These are phyloP conservation scores for Sebastes elongatus DNA, from an alignment of 2,797 vertebrate genomes.

Conservation along the genomic window DNA sequence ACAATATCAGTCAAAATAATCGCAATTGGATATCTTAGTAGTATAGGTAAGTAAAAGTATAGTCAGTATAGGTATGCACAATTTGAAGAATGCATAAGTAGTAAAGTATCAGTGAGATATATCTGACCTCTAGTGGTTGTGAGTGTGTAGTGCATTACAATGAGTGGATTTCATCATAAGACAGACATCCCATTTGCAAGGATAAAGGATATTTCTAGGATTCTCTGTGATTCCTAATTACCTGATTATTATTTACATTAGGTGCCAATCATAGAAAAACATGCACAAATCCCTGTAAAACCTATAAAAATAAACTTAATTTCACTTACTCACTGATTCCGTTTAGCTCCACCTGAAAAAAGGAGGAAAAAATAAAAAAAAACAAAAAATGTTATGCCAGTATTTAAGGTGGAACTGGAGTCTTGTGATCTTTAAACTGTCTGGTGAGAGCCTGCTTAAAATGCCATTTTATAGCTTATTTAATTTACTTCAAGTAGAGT, in stretches of 20 bases:
- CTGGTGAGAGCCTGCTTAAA: neutral
- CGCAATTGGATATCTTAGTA: no score
- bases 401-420: neutral
- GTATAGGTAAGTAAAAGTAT: no score
- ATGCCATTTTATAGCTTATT: neutral
- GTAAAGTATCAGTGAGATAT: neutral
- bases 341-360: slow-evolving; percentile 41
- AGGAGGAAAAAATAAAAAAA: no score
- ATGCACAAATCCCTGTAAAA: neutral
- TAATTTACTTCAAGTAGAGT: neutral
- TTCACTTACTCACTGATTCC: slow-evolving; percentile 41
- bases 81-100: neutral
- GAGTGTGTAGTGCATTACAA: neutral
- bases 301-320: neutral
- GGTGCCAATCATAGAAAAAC: neutral
- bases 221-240: neutral
- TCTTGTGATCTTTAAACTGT: neutral
- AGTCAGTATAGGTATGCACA: neutral
- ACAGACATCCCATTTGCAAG: neutral
- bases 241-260: neutral
- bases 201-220: neutral
- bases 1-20: no score
- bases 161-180: neutral
- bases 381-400: neutral
- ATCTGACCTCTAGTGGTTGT: neutral